phyloP scores from a whole-genome alignment of 2,888 invertebrate species.

The Neoaliturus tenellus region DNA sequence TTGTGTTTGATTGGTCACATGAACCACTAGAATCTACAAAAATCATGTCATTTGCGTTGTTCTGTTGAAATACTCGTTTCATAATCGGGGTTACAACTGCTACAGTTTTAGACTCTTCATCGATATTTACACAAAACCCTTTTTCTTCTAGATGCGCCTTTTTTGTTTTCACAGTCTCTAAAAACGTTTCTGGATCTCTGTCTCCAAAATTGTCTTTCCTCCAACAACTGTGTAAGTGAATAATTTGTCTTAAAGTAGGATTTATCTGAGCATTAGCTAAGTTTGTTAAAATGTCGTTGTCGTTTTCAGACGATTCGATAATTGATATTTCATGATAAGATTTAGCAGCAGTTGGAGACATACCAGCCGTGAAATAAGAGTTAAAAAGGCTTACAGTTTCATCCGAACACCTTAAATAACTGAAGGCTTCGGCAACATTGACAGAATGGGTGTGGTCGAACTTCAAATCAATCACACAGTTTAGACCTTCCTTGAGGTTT shows the following conservation, averaged over 20 bases:
- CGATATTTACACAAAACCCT: conserved; percentile 26
- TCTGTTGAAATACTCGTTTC: conserved; percentile 41
- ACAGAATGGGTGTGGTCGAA: conserved; percentile 41
- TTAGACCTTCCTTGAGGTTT: conserved; percentile 43
- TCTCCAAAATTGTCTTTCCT: conserved; percentile 1
- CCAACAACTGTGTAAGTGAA: conserved; percentile 35
- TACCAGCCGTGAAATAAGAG: conserved; percentile 34
- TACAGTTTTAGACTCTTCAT: conserved; percentile 44
- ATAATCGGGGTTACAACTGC: conserved; percentile 28
- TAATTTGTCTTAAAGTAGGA: conserved; percentile 43
- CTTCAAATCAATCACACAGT: conserved; percentile 9
- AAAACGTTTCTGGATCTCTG: conserved; percentile 35
- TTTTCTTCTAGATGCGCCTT: background rate
- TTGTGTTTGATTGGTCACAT: conserved; percentile 29
- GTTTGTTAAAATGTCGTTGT: conserved; percentile 40
- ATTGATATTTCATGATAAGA: conserved; percentile 24
- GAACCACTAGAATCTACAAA: conserved; percentile 44
- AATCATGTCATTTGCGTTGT: conserved; percentile 34
- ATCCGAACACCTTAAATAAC: conserved; percentile 26
- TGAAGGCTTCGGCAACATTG: conserved; percentile 34
- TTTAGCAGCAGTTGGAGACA: conserved; percentile 32
- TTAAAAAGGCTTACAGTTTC: conserved; percentile 28
- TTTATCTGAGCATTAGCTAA: conserved; percentile 47
- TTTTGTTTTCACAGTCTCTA: conserved; percentile 34
- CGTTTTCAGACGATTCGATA: conserved; percentile 37